phyloP scores from a whole-genome alignment of 2,797 vertebrate genomes.

The Thripadectes ignobilis region DNA sequence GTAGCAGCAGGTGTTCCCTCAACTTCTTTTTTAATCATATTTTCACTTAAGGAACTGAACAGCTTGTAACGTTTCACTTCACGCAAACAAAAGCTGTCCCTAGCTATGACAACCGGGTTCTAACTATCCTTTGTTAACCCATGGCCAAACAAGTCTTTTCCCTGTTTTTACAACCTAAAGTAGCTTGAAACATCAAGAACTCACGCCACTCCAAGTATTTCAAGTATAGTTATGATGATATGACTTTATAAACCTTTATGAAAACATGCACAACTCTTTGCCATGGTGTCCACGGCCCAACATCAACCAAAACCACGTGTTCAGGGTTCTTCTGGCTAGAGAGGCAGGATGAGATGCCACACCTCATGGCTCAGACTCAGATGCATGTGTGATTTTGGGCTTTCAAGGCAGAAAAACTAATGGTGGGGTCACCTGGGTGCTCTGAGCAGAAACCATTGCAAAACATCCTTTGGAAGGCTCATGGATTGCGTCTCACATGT shows the following conservation, averaged over 20 bases:
- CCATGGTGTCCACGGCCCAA: not conserved
- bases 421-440: not conserved
- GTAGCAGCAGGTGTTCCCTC: not conserved
- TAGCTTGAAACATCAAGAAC: not conserved
- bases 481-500: not conserved
- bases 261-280: not conserved
- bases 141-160: not conserved
- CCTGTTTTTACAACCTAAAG: not conserved
- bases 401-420: not conserved
- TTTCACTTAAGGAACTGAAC: not conserved
- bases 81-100: not conserved
- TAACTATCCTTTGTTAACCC: not conserved
- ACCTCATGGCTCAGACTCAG: accelerated
- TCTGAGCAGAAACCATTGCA: not conserved
- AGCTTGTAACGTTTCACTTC: not conserved
- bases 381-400: not conserved
- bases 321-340: not conserved
- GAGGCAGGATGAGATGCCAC: not conserved
- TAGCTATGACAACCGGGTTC: not conserved
- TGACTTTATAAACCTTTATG: not conserved
- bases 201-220: not conserved
- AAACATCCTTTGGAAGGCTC: not conserved
- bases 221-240: accelerated
- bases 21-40: not conserved
- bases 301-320: not conserved